Conservation (phyloP, 2,113 vertebrate genomes). For the Alosa alosa region DNA sequence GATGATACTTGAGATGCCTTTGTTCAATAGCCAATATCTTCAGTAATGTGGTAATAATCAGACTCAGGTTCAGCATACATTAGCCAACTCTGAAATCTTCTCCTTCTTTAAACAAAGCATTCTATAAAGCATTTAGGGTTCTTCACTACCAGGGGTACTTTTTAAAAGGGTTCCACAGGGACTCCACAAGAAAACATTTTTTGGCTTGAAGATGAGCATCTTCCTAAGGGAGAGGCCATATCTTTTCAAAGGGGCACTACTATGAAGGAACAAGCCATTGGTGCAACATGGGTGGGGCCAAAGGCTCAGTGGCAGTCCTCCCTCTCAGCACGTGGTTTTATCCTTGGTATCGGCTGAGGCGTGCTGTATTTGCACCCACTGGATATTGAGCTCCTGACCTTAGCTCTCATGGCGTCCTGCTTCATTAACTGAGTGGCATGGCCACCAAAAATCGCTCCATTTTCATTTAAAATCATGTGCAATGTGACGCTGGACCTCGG, state of each 20-base stretch:
- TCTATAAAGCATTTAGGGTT: neutral
- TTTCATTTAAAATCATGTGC: neutral
- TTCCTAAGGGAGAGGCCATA: neutral
- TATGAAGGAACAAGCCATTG: neutral
- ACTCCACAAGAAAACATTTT: too few relatives aligned
- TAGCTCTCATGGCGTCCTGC: neutral
- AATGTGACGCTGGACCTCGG: neutral
- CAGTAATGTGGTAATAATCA: neutral
- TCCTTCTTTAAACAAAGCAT: neutral
- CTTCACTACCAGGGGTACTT: neutral
- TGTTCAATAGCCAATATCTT: neutral
- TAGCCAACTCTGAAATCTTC: neutral
- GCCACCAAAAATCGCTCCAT: neutral
- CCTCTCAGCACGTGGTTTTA: neutral
- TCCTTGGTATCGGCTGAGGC: neutral
- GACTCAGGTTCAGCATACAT: neutral
- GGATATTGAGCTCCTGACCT: constrained; percentile 4
- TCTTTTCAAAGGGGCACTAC: neutral
- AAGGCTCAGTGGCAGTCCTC: neutral
- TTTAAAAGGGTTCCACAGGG: neutral
- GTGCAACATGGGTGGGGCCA: neutral
- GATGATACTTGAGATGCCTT: neutral
- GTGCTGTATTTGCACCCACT: neutral
- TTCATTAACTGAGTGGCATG: constrained; percentile 11
- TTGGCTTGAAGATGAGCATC: neutral